Evolutionary conservation across 1,140 invertebrate genomes (phyloP).

Genomic region (Campoletis sonorensis): DNA sequence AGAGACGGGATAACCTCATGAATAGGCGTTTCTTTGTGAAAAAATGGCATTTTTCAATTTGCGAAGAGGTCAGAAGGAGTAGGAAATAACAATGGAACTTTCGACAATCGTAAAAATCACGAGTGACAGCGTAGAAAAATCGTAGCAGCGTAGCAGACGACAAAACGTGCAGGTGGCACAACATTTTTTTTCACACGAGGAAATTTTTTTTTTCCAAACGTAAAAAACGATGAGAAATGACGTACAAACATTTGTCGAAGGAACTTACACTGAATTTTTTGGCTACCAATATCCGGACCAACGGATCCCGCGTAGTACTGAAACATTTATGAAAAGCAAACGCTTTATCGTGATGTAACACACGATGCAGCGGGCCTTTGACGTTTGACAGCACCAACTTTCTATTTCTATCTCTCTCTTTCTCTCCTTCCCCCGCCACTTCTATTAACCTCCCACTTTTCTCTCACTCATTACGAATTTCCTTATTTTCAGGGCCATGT

Average conservation of each 20-base stretch:
- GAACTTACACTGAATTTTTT: conserved; percentile 22
- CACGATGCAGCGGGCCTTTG: conserved; percentile 51
- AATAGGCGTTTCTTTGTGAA: conserved; percentile 11
- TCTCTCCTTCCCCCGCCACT: background rate
- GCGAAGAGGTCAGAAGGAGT: background rate
- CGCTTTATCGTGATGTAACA: conserved; percentile 54
- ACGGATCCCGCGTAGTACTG: conserved; percentile 49
- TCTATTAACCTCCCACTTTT: background rate
- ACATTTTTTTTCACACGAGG: background rate
- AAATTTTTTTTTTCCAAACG: background rate
- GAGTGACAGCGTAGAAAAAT: too few relatives aligned
- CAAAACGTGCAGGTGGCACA: conserved; percentile 12
- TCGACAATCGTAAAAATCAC: background rate
- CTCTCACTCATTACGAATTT: background rate
- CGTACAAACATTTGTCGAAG: background rate
- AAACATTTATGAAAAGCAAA: conserved; percentile 55
- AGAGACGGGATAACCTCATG: conserved; percentile 28
- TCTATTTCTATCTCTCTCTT: conserved; percentile 2
- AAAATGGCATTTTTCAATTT: background rate
- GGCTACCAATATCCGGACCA: conserved; percentile 6
- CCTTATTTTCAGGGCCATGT: conserved; percentile 41
- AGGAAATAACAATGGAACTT: background rate
- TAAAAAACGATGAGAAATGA: background rate
- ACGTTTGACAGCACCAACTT: conserved; percentile 53
- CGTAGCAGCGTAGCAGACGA: conserved; percentile 26